These are phyloP conservation scores for Trichogramma dendrolimi DNA, from an alignment of 2,888 invertebrate species.

Conservation along the genomic window DNA sequence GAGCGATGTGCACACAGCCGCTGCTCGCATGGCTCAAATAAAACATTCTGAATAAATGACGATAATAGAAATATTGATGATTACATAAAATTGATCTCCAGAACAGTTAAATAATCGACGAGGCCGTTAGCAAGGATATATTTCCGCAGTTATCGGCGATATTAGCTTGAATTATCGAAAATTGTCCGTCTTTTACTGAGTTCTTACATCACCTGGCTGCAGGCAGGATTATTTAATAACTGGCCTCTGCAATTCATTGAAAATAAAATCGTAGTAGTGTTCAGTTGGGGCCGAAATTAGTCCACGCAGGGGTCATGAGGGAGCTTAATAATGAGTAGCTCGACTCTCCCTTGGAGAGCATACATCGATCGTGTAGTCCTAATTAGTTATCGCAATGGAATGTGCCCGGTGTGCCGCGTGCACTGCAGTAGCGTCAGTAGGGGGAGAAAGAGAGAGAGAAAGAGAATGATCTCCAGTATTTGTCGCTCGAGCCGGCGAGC, in stretches of 20 bases:
- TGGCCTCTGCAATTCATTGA: too few relatives aligned
- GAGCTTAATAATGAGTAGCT: slow-evolving; percentile 43
- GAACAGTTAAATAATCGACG: neutral
- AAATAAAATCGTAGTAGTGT: too few relatives aligned
- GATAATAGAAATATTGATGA: neutral
- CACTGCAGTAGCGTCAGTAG: slow-evolving; percentile 6
- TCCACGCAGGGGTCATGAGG: slow-evolving; percentile 19
- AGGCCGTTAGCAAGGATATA: neutral
- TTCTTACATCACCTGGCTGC: too few relatives aligned
- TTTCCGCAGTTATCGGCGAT: too few relatives aligned
- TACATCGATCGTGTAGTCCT: slow-evolving; percentile 41
- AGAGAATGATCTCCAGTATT: slow-evolving; percentile 12
- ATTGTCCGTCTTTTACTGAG: too few relatives aligned
- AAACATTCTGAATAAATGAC: neutral
- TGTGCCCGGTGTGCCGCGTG: neutral
- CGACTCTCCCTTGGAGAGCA: slow-evolving; percentile 34
- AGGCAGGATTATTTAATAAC: too few relatives aligned
- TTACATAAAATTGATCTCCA: neutral
- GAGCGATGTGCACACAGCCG: too few relatives aligned
- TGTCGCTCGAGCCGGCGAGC: slow-evolving; percentile 8
- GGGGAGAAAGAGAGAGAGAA: slow-evolving; percentile 21
- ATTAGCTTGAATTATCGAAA: too few relatives aligned
- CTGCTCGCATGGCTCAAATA: too few relatives aligned
- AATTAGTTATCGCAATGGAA: slow-evolving; percentile 40
- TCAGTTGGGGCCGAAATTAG: slow-evolving; percentile 21